Percentiles rank a stretch among this genome's conserved stretches.
phyloP scores from a whole-genome alignment of 1,140 invertebrate species.

The Rhynchophorus ferrugineus region DNA sequence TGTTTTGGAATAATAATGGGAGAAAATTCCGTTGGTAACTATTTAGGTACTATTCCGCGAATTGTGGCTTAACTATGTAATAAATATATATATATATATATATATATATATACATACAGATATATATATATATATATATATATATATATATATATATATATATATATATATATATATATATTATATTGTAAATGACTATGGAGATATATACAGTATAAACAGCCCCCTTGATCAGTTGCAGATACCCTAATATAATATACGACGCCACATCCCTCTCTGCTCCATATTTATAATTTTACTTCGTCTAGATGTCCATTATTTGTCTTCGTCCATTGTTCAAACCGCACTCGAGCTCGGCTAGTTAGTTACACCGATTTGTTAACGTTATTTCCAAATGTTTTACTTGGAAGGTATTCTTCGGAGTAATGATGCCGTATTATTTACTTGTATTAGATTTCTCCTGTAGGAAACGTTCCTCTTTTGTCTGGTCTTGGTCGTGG shows the following conservation, averaged over 20 bases:
- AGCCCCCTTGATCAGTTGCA: no score
- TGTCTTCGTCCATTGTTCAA: slow-evolving; percentile 15
- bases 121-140: no score
- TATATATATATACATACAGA: no score
- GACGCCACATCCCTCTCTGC: neutral
- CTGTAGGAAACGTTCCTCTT: slow-evolving; percentile 5
- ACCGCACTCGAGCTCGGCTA: slow-evolving; percentile 17
- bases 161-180: no score
- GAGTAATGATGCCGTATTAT: slow-evolving; percentile 15
- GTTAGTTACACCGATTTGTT: slow-evolving; percentile 20
- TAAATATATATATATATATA: no score
- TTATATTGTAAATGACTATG: no score
- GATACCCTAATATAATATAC: neutral
- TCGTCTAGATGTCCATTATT: slow-evolving; percentile 14
- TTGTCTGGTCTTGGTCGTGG: slow-evolving; percentile 13
- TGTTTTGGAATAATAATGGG: no score
- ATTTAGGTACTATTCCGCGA: no score
- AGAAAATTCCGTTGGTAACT: no score
- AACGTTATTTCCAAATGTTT: slow-evolving; percentile 22
- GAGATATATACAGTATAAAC: no score
- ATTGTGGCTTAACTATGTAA: no score
- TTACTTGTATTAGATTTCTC: slow-evolving; percentile 21
- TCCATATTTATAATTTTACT: slow-evolving; percentile 16
- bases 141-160: no score
- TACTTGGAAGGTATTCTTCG: slow-evolving; percentile 17